Base-by-base conservation (phyloP, 2,797 vertebrate genomes). In the Hirundo rustica region DNA sequence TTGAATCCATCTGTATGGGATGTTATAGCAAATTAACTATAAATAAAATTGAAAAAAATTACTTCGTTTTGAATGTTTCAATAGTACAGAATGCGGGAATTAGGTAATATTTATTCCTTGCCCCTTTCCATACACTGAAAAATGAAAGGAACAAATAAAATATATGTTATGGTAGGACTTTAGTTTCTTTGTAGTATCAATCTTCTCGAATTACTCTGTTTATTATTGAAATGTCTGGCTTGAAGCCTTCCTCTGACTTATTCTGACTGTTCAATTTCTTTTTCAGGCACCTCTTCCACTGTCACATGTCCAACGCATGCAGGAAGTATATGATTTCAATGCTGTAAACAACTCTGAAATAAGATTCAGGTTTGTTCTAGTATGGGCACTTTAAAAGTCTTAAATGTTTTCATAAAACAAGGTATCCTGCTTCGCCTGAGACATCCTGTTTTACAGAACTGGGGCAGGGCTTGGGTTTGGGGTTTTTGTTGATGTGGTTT, bases 271-370 rank as follows among this genome's bases (percentile, higher is more conserved):
- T 27, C 30, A 19, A 16, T 95, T 96, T 95, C 81, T 85, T 91
- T 93, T 96, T 54, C 96, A 99, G 99, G 96, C 97, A 40, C 97
- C 98, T 62, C 98, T 99, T 88, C 98, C 99, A 58, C 88, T 99
- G 95, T 98, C 98, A 47, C 98, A 99, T 44, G 97, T 99, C 95
- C 98, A 98, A 91, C 98, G 97, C 96, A 99, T 99, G 99, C 98
- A 99, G 97, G 97, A 99, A 85, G 98, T 99, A 7, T 99, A 99
- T 85, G 81, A 98, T 93, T 98, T 99, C 68, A 99, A 99, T 77
- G 93, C 97, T 82, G 84, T 96, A 48, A 97, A 97, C 93, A 99
- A 99, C 95, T 96, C 99, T 58, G 99, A 99, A 98, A 99, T 99
- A 96, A 98, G 98, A 96, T 99, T 98, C 98, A 99, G 99, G 99